These are phyloP conservation scores for Seriola dumerili DNA, from an alignment of 2,113 vertebrate genomes.

Conservation along the genomic window DNA sequence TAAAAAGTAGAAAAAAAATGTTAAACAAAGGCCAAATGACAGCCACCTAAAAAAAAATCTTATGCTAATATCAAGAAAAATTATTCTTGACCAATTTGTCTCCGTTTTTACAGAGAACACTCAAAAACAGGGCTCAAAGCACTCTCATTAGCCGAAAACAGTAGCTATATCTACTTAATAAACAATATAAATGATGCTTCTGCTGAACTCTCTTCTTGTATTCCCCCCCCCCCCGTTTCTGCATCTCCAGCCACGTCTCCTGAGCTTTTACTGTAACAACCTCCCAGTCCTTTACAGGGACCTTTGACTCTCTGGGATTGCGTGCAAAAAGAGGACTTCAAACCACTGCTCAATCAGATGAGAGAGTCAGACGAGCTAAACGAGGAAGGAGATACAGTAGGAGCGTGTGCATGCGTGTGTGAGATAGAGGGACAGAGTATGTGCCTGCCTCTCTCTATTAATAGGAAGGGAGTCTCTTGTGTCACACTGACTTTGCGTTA, in stretches of 20 bases:
- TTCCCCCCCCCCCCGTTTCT: background rate
- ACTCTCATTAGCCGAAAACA: background rate
- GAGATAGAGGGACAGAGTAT: slow-evolving; percentile 31
- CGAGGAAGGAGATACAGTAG: slow-evolving; percentile 26
- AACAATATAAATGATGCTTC: background rate
- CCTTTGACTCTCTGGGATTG: slow-evolving; percentile 7
- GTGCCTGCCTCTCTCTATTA: slow-evolving; percentile 39
- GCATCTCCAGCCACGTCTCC: background rate
- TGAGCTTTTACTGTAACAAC: background rate
- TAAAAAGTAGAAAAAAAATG: too few relatives aligned
- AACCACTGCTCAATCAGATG: slow-evolving; percentile 49
- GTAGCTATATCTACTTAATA: background rate
- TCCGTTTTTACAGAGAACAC: background rate
- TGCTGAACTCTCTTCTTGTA: background rate
- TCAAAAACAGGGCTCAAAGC: background rate
- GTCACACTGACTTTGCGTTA: slow-evolving; percentile 57
- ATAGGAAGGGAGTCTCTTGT: slow-evolving; percentile 21
- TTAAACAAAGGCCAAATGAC: too few relatives aligned
- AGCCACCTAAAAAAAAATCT: too few relatives aligned
- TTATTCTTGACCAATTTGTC: background rate
- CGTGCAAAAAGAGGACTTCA: slow-evolving; percentile 51
- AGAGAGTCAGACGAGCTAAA: slow-evolving; percentile 49
- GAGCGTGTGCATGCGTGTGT: slow-evolving; percentile 18
- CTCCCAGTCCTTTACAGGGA: slow-evolving; percentile 6
- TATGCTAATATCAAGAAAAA: too few relatives aligned